Evolutionary conservation across 2,113 vertebrate genomes (phyloP).

Genomic region (Suncus etruscus): DNA sequence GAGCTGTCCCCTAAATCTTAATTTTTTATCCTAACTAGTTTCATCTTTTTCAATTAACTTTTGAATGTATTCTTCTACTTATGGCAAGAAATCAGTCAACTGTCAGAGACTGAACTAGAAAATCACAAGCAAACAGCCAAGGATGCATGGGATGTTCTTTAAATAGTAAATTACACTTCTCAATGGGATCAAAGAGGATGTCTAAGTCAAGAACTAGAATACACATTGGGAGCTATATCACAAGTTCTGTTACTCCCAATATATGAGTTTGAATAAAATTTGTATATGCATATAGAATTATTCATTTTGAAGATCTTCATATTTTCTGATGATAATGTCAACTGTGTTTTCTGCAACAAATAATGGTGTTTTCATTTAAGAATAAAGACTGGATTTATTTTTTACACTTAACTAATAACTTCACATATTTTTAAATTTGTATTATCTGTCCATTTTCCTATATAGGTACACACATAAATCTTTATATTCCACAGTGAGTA

Average conservation of each 20-base stretch:
- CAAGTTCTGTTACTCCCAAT: neutral
- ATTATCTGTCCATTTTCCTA: too few species aligned
- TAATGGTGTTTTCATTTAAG: neutral
- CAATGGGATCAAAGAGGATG: neutral
- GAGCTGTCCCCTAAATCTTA: neutral
- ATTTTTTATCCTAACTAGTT: neutral
- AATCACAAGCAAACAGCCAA: neutral
- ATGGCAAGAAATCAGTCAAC: neutral
- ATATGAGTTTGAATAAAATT: neutral
- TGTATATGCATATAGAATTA: neutral
- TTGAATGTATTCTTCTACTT: neutral
- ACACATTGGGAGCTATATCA: neutral
- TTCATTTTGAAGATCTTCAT: neutral
- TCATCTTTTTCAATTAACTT: neutral
- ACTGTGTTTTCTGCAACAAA: neutral
- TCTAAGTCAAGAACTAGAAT: neutral
- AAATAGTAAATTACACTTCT: neutral
- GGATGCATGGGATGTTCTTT: neutral
- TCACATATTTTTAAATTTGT: neutral
- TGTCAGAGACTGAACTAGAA: neutral
- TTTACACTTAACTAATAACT: too few species aligned
- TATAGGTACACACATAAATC: too few species aligned
- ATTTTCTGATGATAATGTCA: neutral
- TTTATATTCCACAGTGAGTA: too few species aligned
- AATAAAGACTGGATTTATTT: neutral